Percentiles rank a stretch among this genome's conserved stretches.
These are phyloP conservation scores for Limenitis camilla DNA, from an alignment of 2,888 invertebrate species.

Conservation along the genomic window DNA sequence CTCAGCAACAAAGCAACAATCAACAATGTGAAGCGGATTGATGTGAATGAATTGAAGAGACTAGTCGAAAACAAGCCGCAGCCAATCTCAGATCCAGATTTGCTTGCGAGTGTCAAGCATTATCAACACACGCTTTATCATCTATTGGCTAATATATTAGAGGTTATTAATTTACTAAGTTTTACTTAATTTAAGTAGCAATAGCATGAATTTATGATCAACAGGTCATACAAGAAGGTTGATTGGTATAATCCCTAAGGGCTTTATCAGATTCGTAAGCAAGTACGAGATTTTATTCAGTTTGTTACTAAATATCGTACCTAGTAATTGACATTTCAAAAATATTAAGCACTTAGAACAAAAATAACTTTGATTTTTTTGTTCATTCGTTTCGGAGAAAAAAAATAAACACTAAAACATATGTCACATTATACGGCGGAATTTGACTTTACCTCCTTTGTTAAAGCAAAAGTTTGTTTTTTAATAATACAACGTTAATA, in stretches of 20 bases:
- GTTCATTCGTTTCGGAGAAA: no score
- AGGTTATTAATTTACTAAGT: slow-evolving; percentile 29
- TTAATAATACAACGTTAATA: not conserved
- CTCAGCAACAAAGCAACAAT: slow-evolving; percentile 72
- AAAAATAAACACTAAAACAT: not conserved
- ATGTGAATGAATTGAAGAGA: slow-evolving; percentile 35
- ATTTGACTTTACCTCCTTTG: not conserved
- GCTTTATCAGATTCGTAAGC: no score
- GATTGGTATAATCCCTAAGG: no score
- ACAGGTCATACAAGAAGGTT: no score
- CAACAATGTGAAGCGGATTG: slow-evolving; percentile 55
- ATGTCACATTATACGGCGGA: not conserved
- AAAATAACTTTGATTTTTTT: no score
- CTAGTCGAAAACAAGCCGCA: slow-evolving; percentile 35
- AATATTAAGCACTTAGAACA: no score
- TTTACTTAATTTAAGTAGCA: not conserved
- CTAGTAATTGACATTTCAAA: no score
- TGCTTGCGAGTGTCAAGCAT: slow-evolving; percentile 33
- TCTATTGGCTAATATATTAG: slow-evolving; percentile 40
- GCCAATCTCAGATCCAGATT: slow-evolving; percentile 33
- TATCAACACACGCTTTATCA: slow-evolving; percentile 41
- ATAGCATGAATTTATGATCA: no score
- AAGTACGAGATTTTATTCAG: no score
- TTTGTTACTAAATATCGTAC: no score
- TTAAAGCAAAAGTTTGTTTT: not conserved